Percentiles rank a stretch among this genome's conserved stretches.
These are phyloP conservation scores for Drosophila borealis DNA, from an alignment of 2,888 invertebrate genomes.

Conservation along the genomic window DNA sequence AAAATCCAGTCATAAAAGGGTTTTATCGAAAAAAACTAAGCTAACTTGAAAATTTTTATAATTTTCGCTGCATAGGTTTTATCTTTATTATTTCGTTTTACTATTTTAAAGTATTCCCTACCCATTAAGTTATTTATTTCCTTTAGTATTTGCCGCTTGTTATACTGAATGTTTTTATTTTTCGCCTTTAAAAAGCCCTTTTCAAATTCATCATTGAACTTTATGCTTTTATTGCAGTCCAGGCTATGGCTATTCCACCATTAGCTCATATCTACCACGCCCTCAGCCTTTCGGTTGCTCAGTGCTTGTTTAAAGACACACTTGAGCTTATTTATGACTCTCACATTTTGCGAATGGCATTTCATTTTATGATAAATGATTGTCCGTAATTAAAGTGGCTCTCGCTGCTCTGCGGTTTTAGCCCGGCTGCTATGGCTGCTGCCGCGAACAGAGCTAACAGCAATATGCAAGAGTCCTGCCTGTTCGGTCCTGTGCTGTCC, in stretches of 20 bases:
- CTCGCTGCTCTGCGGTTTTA: constrained; percentile 38
- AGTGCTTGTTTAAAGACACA: constrained; percentile 28
- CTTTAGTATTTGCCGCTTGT: too few relatives aligned
- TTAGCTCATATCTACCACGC: background rate
- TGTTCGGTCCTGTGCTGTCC: constrained; percentile 13
- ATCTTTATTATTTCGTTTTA: too few relatives aligned
- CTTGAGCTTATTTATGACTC: constrained; percentile 57
- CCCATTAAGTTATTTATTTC: background rate
- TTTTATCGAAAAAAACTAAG: too few relatives aligned
- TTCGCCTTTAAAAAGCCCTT: background rate
- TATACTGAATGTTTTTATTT: too few relatives aligned
- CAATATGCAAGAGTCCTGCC: constrained; percentile 32
- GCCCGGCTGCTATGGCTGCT: background rate
- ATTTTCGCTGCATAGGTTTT: too few relatives aligned
- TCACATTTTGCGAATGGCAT: constrained; percentile 57
- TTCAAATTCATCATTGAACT: background rate
- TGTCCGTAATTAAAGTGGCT: constrained; percentile 68
- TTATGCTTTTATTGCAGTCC: constrained; percentile 6
- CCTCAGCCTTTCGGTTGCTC: background rate
- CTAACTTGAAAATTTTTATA: too few relatives aligned
- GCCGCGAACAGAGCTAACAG: constrained; percentile 13
- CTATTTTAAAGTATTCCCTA: background rate
- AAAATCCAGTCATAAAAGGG: too few relatives aligned
- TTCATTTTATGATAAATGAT: constrained; percentile 67
- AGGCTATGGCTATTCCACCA: background rate